Base-by-base conservation (phyloP, 2,113 vertebrate genomes). In the Setophaga petechia region DNA sequence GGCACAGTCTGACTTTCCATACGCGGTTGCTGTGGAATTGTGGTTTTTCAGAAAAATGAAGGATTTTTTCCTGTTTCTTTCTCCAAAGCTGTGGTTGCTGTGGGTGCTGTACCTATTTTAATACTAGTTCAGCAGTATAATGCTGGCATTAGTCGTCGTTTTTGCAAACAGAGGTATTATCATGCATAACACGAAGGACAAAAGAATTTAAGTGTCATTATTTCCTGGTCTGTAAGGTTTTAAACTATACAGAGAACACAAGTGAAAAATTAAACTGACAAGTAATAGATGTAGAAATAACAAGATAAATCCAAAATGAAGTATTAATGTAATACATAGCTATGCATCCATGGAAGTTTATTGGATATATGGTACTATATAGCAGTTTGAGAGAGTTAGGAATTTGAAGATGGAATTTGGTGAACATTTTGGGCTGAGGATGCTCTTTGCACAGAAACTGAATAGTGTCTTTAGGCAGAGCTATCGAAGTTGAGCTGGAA, bases 101-200 rank as follows among this genome's bases (percentile, higher is more conserved):
- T 93, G 75, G 76, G 49, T 78, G 52, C 61, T 79, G 33, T 75
- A 61, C 54, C 61, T 96, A 82, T 89, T 96, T 94, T 87, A 76
- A 87, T 79, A 79, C 41, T 82, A 65, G 47, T 87, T 90, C 49
- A 85, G n/a, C 78, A 72, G 63, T 57, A 35, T 73, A 94, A 72
- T 84, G 62, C 19, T 41, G 76, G 65, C 43, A 41, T 75, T 94
- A 78, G 66, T 87, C 0, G 0, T 73, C 73, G 15, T 20, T 79
- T 94, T 79, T 7, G 4, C 90, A 85, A 75, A 31, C 71, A 65
- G 41, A 88, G 71, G 78, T 85, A 67, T 93, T 90, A 62, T 63
- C 35, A 31, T 82, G 57, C 15, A 21, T 91, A 87, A 55, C 6
- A 12, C 49, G 66, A 79, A 85, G 74, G 46, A 68, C 54, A n/a